Conservation (phyloP, 2,797 vertebrate species). For the Steatocranus sp. region DNA sequence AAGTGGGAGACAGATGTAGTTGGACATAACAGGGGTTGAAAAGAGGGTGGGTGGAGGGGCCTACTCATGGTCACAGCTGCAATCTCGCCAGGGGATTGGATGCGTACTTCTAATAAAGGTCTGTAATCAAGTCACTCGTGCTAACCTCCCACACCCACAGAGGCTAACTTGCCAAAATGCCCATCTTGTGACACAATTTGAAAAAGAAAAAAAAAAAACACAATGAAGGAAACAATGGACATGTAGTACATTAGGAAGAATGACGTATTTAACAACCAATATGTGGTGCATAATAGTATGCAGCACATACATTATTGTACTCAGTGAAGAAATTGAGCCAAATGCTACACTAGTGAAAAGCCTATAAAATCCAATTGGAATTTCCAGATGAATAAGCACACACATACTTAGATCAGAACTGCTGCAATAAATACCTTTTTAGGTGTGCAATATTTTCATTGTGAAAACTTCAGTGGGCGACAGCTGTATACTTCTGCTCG, state of each 20-base stretch:
- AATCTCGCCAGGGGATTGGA: conserved; percentile 53
- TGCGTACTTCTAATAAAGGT: conserved; percentile 55
- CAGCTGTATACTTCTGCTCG: not conserved
- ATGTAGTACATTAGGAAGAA: conserved; percentile 2
- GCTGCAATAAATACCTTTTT: not conserved
- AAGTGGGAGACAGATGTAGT: conserved; percentile 53
- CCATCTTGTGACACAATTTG: conserved; percentile 47
- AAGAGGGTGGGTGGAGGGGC: not conserved
- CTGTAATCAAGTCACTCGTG: conserved; percentile 66
- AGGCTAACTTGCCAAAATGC: conserved; percentile 54
- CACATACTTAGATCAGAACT: not conserved
- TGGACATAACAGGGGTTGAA: conserved; percentile 52
- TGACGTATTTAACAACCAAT: conserved; percentile 19
- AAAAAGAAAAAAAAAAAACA: not conserved
- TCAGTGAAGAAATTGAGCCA: conserved; percentile 5
- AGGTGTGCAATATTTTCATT: not conserved
- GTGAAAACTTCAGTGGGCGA: not conserved
- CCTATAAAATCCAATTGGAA: not conserved
- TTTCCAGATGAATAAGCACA: not conserved
- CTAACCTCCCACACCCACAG: conserved; percentile 63
- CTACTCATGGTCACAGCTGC: conserved; percentile 65
- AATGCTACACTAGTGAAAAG: conserved; percentile 1
- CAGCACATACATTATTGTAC: not conserved
- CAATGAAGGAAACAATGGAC: not conserved
- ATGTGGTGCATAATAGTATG: conserved; percentile 26